Evolutionary conservation across 2,113 vertebrate genomes (phyloP), one percentile per base, ranked within the genome.

Genomic region (Bubo bubo): DNA sequence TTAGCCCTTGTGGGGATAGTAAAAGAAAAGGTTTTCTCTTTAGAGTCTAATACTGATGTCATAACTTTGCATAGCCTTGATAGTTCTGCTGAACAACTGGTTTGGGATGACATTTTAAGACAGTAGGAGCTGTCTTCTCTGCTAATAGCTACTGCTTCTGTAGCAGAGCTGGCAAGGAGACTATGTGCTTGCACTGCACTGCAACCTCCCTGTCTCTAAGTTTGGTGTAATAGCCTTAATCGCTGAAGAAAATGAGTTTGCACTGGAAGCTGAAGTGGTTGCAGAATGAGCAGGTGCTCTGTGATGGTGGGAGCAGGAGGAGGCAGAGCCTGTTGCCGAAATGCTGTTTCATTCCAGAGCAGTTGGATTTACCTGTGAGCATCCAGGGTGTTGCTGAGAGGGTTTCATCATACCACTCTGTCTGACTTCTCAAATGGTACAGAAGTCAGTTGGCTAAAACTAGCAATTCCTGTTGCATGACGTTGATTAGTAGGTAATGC

Each of bases 221-320:
- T 50, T 60, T 20, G 30, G 15, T 58, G 30, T 49, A 24, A 43
- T 15, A 79, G 23, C 66, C 30, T 41, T 49, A 88, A 64, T 32
- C n/a, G 16, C 28, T 21, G 13, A 60, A 58, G 45, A 59, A 34
- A 30, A 28, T 2, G 14, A 59, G 45, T 52, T 64, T 56, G 37
- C 49, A 17, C 9, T 74, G 64, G 64, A 58, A 85, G n/a, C 20
- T 71, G 37, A 37, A 41, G 15, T 12, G 20, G 10, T 35, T 85
- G 64, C 86, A 39, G 53, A 88, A 30, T 0, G 0, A 75, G 53
- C 47, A 59, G 52, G 12, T 2, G 0, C 66, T 75, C 49, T 17
- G 12, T 71, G 77, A 26, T 24, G 50, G 55, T 52, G 27, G 63
- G 12, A 89, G 63, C 68, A 67, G 64, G 35, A 68, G 58, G 20